Percentiles rank a stretch among this genome's conserved stretches.
Conservation (phyloP, 1,140 invertebrate species). For the Drosophila yakuba region DNA sequence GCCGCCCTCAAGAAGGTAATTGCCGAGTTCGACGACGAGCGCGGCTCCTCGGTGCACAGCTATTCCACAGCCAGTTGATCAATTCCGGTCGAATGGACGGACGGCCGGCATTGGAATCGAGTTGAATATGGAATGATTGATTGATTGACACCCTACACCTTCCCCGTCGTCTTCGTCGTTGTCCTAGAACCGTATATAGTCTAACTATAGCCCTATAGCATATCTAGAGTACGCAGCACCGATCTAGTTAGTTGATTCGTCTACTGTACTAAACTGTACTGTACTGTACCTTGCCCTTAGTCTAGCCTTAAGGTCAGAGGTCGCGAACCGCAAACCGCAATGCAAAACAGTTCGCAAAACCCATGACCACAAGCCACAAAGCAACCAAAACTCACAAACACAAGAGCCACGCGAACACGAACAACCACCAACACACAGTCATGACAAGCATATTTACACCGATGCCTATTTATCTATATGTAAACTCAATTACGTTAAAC, state of each 20-base stretch:
- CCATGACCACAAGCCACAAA: not conserved
- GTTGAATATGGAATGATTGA: slow-evolving; percentile 42
- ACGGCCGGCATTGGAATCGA: slow-evolving; percentile 8
- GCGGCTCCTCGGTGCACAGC: slow-evolving; percentile 70
- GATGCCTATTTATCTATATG: slow-evolving; percentile 16
- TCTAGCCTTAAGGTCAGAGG: slow-evolving; percentile 31
- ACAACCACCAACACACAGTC: slow-evolving; percentile 10
- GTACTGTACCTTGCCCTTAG: slow-evolving; percentile 41
- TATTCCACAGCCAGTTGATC: slow-evolving; percentile 78
- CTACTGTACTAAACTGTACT: slow-evolving; percentile 17
- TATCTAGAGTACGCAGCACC: slow-evolving; percentile 48
- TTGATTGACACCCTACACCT: slow-evolving; percentile 5
- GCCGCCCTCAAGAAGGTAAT: slow-evolving; percentile 94
- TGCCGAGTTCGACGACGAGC: slow-evolving; percentile 68
- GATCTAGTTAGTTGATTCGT: slow-evolving; percentile 44
- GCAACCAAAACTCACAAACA: slow-evolving; percentile 6
- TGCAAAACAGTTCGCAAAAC: no score
- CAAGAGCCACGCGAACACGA: slow-evolving; percentile 22
- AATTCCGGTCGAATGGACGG: not conserved
- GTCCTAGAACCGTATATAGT: slow-evolving; percentile 43
- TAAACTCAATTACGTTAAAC: slow-evolving; percentile 32
- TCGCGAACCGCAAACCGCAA: slow-evolving; percentile 3
- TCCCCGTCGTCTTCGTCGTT: slow-evolving; percentile 41
- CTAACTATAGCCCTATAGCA: slow-evolving; percentile 37
- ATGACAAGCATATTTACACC: slow-evolving; percentile 26